Evolutionary conservation across 2,797 vertebrate genomes (phyloP).

Genomic region (Hozukius guyotensis): DNA sequence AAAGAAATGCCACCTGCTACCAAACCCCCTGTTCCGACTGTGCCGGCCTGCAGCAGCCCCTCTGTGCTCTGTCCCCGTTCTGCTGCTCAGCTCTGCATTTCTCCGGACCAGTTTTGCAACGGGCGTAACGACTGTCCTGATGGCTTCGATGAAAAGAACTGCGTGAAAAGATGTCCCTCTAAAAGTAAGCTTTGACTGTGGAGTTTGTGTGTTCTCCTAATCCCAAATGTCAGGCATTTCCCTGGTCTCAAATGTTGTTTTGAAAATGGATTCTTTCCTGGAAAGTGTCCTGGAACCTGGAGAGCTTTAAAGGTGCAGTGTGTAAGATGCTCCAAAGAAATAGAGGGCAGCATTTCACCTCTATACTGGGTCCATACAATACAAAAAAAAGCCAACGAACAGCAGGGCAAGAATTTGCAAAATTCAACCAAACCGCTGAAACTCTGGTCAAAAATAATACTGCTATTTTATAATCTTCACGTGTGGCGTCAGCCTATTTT

Average conservation of each 20-base stretch:
- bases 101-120: slow-evolving; percentile 78
- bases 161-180: slow-evolving; percentile 56
- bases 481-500: too few species aligned
- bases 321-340: neutral
- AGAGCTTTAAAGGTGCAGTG: neutral
- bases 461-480: too few species aligned
- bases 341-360: too few species aligned
- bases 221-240: neutral
- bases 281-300: neutral
- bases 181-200: slow-evolving; percentile 36
- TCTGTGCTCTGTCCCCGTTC: slow-evolving; percentile 75
- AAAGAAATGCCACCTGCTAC: slow-evolving; percentile 48
- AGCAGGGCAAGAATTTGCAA: too few species aligned
- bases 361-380: too few species aligned
- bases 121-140: slow-evolving; percentile 86
- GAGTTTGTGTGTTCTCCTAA: neutral
- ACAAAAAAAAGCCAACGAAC: too few species aligned
- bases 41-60: slow-evolving; percentile 67
- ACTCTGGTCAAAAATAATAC: too few species aligned
- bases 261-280: too few species aligned
- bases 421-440: too few species aligned
- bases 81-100: slow-evolving; percentile 71
- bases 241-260: neutral
- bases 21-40: neutral
- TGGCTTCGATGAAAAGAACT: slow-evolving; percentile 86